These are phyloP conservation scores for Eclectus roratus DNA, from an alignment of 2,113 vertebrate genomes.

Conservation along the genomic window DNA sequence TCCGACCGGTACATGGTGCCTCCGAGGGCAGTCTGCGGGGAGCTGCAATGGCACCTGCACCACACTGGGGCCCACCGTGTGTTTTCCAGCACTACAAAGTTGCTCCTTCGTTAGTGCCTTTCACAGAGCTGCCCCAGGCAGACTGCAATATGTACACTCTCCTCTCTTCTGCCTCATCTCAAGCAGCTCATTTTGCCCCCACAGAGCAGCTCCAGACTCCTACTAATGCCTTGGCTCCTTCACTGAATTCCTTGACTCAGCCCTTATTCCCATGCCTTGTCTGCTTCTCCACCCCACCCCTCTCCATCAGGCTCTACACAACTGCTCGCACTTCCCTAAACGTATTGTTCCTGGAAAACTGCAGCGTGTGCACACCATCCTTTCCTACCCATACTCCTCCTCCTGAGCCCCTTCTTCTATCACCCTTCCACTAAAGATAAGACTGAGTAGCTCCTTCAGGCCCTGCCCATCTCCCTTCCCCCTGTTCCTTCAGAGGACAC, in stretches of 20 bases:
- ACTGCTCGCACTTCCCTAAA: background rate
- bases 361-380: rapidly evolving
- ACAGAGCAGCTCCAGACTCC: background rate
- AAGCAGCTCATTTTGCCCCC: background rate
- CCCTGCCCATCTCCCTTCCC: background rate
- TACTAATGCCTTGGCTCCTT: background rate
- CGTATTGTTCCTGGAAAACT: background rate
- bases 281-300: background rate
- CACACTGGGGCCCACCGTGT: rapidly evolving
- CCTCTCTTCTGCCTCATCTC: background rate
- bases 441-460: background rate
- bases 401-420: background rate
- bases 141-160: background rate
- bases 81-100: background rate
- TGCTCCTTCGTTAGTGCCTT: background rate
- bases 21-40: background rate
- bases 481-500: rapidly evolving
- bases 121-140: background rate
- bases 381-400: background rate
- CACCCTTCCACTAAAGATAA: background rate
- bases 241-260: background rate
- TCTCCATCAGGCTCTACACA: background rate
- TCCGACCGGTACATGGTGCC: background rate
- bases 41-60: background rate
- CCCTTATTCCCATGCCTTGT: background rate